Base-by-base conservation (phyloP, 1,140 invertebrate genomes). In the Bombus picipes region DNA sequence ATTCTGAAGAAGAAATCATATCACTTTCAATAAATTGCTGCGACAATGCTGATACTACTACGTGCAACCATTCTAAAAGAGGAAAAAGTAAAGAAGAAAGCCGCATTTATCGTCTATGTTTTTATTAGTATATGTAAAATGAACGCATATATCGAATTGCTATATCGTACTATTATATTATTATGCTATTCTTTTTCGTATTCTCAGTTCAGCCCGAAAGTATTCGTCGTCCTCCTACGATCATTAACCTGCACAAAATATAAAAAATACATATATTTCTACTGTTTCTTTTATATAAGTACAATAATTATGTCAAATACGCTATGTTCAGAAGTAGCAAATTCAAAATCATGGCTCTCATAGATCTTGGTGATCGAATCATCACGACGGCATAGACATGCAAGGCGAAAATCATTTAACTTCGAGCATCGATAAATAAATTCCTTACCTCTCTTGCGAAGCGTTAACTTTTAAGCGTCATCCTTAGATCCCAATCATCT, bases 311-410 rank as follows among this genome's bases (percentile, higher is more conserved):
- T 62, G 25, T 12, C 0, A 34, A 25, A 74, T 39, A 22, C 1
- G 10, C 0, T 41, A 32, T 62, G 62, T 13, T 86, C 80, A 86
- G 85, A 81, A 85, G 85, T 91, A 92, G 91, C 90, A 91, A 92
- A 92, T 92, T 89, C 82, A 47, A 47, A 89, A 90, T 92, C 91
- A 92, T 83, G 77, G 88, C 91, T 84, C 9, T 92, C 91, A 91
- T 78, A 87, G 86, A 91, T 91, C 83, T 92, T 92, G 90, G 90
- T 90, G 91, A 89, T 80, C 77, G 22, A 73, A 81, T 86, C 87
- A 88, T 88, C 86, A 89, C 37, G 0, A 53, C 18, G 6, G 1
- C 18, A 8, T 53, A 8, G 5, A 18, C 18, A 2, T 0, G 47
- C 22, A 53, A 22, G 62, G 39, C 43, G 4, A 81, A 32, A 8